Conservation (phyloP, 2,797 vertebrate species). For the Pseudopleuronectes americanus region DNA sequence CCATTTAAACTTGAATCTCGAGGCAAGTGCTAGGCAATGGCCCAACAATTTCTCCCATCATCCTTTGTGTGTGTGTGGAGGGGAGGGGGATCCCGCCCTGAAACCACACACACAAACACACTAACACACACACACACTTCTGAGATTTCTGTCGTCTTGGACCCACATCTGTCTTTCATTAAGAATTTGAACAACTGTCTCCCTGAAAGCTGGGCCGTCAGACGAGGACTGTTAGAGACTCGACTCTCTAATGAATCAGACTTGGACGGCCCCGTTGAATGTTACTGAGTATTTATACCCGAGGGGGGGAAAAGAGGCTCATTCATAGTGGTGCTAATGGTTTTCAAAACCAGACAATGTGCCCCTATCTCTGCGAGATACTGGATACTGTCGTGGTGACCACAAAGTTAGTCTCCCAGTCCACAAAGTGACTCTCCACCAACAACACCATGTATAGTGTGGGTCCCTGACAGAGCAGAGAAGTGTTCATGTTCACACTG, state of each 20-base stretch:
- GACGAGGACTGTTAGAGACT: slow-evolving; percentile 30
- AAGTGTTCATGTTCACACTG: slow-evolving; percentile 43
- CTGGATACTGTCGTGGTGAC: slow-evolving; percentile 65
- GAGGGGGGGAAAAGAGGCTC: slow-evolving; percentile 38
- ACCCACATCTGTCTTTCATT: slow-evolving; percentile 34
- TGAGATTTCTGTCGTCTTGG: slow-evolving; percentile 62
- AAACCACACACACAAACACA: slow-evolving; percentile 39
- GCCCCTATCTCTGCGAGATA: slow-evolving; percentile 74
- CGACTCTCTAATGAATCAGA: slow-evolving; percentile 44
- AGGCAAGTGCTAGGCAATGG: slow-evolving; percentile 85
- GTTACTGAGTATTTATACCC: slow-evolving; percentile 57
- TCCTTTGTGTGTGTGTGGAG: slow-evolving; percentile 20
- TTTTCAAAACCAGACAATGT: slow-evolving; percentile 66
- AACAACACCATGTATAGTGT: slow-evolving; percentile 29
- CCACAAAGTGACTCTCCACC: slow-evolving; percentile 50
- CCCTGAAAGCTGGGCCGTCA: slow-evolving; percentile 34
- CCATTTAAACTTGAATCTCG: slow-evolving; percentile 85
- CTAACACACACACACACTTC: slow-evolving; percentile 1
- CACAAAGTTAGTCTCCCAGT: slow-evolving; percentile 52
- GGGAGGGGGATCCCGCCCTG: slow-evolving; percentile 36
- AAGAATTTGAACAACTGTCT: slow-evolving; percentile 38
- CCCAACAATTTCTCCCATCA: slow-evolving; percentile 69
- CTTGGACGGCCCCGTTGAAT: slow-evolving; percentile 54
- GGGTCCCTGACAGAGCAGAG: slow-evolving; percentile 15
- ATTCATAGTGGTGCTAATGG: slow-evolving; percentile 71